A percentile compares a stretch with the other conserved stretches of the same genome.
Conservation (phyloP, 1,140 invertebrate species). For the Lasioglossum baleicum region DNA sequence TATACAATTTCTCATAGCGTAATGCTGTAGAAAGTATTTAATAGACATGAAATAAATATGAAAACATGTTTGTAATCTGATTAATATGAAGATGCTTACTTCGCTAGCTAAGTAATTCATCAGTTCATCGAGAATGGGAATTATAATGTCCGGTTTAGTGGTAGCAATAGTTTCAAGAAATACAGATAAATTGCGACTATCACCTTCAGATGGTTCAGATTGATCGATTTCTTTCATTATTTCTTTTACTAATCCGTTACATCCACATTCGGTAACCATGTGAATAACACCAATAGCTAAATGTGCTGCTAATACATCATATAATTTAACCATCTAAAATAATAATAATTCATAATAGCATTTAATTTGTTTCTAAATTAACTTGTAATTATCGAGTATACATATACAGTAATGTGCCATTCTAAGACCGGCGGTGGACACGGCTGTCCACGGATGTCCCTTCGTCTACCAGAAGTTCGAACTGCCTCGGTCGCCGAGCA, state of each 20-base stretch:
- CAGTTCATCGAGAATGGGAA: slow-evolving; percentile 83
- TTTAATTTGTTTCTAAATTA: slow-evolving; percentile 19
- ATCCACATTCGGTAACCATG: slow-evolving; percentile 83
- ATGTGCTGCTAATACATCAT: slow-evolving; percentile 85
- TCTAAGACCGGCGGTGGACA: too few species aligned
- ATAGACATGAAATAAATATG: slow-evolving; percentile 12
- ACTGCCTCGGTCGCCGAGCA: too few species aligned
- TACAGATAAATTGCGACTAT: slow-evolving; percentile 83
- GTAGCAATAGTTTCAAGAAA: slow-evolving; percentile 87
- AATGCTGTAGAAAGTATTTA: slow-evolving; percentile 82
- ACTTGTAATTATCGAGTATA: slow-evolving; percentile 18
- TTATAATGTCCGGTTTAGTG: slow-evolving; percentile 83
- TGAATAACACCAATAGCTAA: slow-evolving; percentile 85
- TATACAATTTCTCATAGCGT: slow-evolving; percentile 89
- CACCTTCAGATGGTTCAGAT: slow-evolving; percentile 82
- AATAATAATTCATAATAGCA: slow-evolving; percentile 27
- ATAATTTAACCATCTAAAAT: slow-evolving; percentile 85
- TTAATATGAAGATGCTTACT: slow-evolving; percentile 75
- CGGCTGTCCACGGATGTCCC: too few species aligned
- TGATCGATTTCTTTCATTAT: slow-evolving; percentile 87
- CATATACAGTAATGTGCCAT: too few species aligned
- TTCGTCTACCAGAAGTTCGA: too few species aligned
- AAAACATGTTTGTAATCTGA: slow-evolving; percentile 66
- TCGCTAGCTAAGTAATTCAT: slow-evolving; percentile 82
- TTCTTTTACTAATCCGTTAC: slow-evolving; percentile 84